Evolutionary conservation across 2,113 vertebrate genomes (phyloP).

Genomic region (Tiliqua scincoides): DNA sequence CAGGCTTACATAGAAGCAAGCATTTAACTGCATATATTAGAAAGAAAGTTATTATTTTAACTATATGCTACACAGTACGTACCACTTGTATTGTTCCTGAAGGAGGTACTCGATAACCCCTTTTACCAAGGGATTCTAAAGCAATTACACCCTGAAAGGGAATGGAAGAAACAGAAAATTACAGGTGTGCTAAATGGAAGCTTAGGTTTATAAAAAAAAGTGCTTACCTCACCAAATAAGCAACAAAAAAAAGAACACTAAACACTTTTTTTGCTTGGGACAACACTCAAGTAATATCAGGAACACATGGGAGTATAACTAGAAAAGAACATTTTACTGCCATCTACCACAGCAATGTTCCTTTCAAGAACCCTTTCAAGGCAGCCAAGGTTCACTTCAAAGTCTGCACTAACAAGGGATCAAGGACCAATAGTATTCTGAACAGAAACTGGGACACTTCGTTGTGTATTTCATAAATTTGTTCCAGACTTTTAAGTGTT

Average conservation of each 20-base stretch:
- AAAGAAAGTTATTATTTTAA: slow-evolving; percentile 69
- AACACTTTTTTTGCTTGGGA: not conserved
- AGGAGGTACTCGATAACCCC: slow-evolving; percentile 98
- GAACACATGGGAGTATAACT: not conserved
- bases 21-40: slow-evolving; percentile 64
- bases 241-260: not conserved
- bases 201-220: slow-evolving; percentile 41
- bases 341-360: not conserved
- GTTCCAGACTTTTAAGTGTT: no score
- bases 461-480: no score
- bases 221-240: slow-evolving; percentile 17
- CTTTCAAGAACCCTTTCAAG: not conserved
- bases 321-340: not conserved
- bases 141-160: slow-evolving; percentile 92
- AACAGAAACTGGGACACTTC: no score
- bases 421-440: not conserved
- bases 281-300: not conserved
- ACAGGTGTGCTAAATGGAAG: slow-evolving; percentile 41
- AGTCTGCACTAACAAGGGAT: not conserved
- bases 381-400: not conserved
- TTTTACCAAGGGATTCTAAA: slow-evolving; percentile 97
- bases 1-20: slow-evolving; percentile 67
- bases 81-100: slow-evolving; percentile 99
- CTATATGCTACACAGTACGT: slow-evolving; percentile 74
- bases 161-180: slow-evolving; percentile 36